Percentiles rank a stretch among this genome's conserved stretches.
Conservation (phyloP, 1,140 invertebrate genomes). For the Drosophila erecta region DNA sequence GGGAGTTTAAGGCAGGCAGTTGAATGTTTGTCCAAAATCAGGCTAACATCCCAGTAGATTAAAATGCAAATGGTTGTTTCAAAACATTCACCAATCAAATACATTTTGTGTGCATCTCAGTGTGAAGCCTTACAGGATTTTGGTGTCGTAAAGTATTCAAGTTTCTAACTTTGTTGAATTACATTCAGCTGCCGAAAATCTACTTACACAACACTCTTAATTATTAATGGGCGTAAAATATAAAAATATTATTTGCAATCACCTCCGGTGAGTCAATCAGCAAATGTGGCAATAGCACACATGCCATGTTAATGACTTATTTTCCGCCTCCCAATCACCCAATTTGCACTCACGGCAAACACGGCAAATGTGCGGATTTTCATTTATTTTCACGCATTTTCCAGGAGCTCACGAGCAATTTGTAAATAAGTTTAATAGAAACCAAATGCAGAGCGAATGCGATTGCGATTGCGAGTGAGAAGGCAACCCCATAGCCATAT, state of each 20-base stretch:
- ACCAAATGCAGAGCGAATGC: background rate
- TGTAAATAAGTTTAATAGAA: conserved; percentile 31
- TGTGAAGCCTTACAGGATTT: background rate
- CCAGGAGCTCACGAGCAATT: conserved; percentile 41
- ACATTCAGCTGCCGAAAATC: background rate
- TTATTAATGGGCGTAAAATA: conserved; percentile 9
- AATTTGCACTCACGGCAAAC: conserved; percentile 20
- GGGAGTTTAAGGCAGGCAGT: conserved; percentile 1
- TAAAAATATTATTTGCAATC: conserved; percentile 32
- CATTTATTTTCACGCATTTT: conserved; percentile 42
- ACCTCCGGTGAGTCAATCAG: conserved; percentile 17
- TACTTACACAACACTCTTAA: conserved; percentile 1
- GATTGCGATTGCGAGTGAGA: background rate
- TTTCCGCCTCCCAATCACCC: background rate
- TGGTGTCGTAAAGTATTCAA: background rate
- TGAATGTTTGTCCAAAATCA: background rate
- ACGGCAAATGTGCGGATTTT: conserved; percentile 41
- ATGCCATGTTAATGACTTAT: conserved; percentile 49
- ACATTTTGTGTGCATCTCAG: too few relatives aligned
- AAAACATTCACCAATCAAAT: too few relatives aligned
- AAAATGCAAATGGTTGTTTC: background rate
- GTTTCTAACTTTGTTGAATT: background rate
- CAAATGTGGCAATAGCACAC: conserved; percentile 23
- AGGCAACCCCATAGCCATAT: conserved; percentile 3
- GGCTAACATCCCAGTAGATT: background rate